Percentiles rank a stretch among this genome's conserved stretches.
Evolutionary conservation across 2,888 invertebrate genomes (phyloP).

Genomic region (Campoletis raptor): DNA sequence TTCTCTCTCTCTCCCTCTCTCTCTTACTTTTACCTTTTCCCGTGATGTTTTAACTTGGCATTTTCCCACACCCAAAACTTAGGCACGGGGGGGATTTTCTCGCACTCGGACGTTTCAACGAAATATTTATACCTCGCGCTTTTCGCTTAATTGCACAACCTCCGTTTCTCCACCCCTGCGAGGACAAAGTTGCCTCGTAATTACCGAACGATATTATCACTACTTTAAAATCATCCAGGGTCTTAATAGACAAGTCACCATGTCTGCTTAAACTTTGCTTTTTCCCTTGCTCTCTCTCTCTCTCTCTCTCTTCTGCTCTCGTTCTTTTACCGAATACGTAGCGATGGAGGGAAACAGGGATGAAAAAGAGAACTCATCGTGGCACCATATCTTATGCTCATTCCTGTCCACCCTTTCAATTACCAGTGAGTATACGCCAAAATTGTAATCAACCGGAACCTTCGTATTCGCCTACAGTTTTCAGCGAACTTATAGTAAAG

Average conservation of each 20-base stretch:
- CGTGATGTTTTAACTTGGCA: slow-evolving; percentile 49
- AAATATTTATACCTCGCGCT: slow-evolving; percentile 80
- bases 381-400: slow-evolving; percentile 4
- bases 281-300: slow-evolving; percentile 25
- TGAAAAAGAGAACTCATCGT: background rate
- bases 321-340: background rate
- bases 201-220: slow-evolving; percentile 77
- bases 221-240: slow-evolving; percentile 71
- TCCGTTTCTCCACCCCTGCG: slow-evolving; percentile 35
- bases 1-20: slow-evolving; percentile 36
- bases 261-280: slow-evolving; percentile 69
- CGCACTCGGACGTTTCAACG: slow-evolving; percentile 65
- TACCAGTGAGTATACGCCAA: slow-evolving; percentile 23
- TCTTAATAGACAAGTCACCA: slow-evolving; percentile 71
- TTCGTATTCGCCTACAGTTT: slow-evolving; percentile 48
- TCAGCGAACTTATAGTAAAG: slow-evolving; percentile 34
- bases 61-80: slow-evolving; percentile 35
- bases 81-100: slow-evolving; percentile 55
- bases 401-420: background rate
- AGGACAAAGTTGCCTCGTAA: slow-evolving; percentile 79
- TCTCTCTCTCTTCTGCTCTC: slow-evolving; percentile 2
- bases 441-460: slow-evolving; percentile 62
- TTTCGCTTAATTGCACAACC: slow-evolving; percentile 79
- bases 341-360: background rate
- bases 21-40: slow-evolving; percentile 14